Conservation (phyloP, 1,140 invertebrate genomes). For the Drosophila guanche region DNA sequence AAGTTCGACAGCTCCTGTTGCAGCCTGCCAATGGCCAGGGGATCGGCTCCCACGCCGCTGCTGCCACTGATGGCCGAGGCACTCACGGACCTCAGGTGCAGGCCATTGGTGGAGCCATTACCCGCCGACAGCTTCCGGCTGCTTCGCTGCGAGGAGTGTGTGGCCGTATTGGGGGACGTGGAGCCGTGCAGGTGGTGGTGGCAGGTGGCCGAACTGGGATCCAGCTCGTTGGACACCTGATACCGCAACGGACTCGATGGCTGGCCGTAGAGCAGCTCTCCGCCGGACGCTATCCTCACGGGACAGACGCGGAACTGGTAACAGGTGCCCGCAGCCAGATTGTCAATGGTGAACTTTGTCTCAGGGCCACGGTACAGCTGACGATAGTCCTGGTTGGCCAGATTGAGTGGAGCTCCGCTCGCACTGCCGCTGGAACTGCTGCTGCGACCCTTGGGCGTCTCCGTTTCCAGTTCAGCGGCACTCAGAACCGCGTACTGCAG, state of each 20-base stretch:
- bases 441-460: slow-evolving; percentile 50
- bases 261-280: slow-evolving; percentile 87
- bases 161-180: slow-evolving; percentile 9
- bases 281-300: slow-evolving; percentile 86
- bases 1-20: slow-evolving; percentile 70
- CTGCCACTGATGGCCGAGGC: slow-evolving; percentile 73
- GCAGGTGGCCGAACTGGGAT: slow-evolving; percentile 40
- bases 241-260: slow-evolving; percentile 86
- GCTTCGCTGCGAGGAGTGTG: slow-evolving; percentile 48
- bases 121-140: slow-evolving; percentile 62
- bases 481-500: slow-evolving; percentile 67
- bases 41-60: slow-evolving; percentile 62
- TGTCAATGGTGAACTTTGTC: slow-evolving; percentile 87
- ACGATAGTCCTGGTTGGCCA: slow-evolving; percentile 69
- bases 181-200: slow-evolving; percentile 56
- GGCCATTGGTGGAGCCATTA: slow-evolving; percentile 36
- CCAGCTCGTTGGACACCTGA: slow-evolving; percentile 70
- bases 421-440: slow-evolving; percentile 44
- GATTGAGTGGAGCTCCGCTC: slow-evolving; percentile 36
- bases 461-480: slow-evolving; percentile 33
- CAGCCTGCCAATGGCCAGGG: slow-evolving; percentile 54
- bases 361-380: slow-evolving; percentile 90
- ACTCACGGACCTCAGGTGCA: slow-evolving; percentile 71
- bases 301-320: slow-evolving; percentile 90
- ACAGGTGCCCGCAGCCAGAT: slow-evolving; percentile 88